Conservation (phyloP, 2,888 invertebrate species). For the Papilio elwesi region DNA sequence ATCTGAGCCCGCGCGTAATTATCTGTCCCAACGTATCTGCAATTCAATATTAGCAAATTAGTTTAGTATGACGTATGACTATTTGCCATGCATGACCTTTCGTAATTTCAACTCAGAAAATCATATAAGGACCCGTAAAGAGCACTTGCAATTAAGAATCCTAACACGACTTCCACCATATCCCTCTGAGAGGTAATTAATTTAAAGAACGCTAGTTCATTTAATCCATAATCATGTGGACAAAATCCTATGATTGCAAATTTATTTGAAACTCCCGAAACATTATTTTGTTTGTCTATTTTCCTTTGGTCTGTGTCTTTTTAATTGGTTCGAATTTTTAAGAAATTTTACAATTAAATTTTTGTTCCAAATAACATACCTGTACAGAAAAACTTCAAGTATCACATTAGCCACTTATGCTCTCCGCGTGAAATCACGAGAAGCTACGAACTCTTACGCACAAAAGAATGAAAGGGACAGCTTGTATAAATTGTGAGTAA, state of each 20-base stretch:
- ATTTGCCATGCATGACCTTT: slow-evolving; percentile 59
- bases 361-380: not conserved
- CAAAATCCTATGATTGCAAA: not conserved
- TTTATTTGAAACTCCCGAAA: not conserved
- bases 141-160: slow-evolving; percentile 3
- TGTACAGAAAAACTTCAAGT: slow-evolving; percentile 9
- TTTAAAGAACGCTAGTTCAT: not conserved
- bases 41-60: slow-evolving; percentile 45
- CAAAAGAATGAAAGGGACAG: slow-evolving; percentile 29
- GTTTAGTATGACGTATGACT: slow-evolving; percentile 68
- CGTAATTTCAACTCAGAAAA: slow-evolving; percentile 39
- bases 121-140: slow-evolving; percentile 33
- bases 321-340: no score
- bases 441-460: slow-evolving; percentile 19
- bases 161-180: not conserved
- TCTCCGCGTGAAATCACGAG: slow-evolving; percentile 16
- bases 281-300: not conserved
- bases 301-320: no score
- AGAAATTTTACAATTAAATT: not conserved
- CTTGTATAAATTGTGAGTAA: slow-evolving; percentile 21
- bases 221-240: not conserved
- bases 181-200: not conserved
- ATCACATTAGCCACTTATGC: slow-evolving; percentile 7
- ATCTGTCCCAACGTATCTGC: slow-evolving; percentile 29
- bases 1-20: not conserved